Base-by-base conservation (phyloP, 1,140 invertebrate genomes). In the Apis laboriosa region DNA sequence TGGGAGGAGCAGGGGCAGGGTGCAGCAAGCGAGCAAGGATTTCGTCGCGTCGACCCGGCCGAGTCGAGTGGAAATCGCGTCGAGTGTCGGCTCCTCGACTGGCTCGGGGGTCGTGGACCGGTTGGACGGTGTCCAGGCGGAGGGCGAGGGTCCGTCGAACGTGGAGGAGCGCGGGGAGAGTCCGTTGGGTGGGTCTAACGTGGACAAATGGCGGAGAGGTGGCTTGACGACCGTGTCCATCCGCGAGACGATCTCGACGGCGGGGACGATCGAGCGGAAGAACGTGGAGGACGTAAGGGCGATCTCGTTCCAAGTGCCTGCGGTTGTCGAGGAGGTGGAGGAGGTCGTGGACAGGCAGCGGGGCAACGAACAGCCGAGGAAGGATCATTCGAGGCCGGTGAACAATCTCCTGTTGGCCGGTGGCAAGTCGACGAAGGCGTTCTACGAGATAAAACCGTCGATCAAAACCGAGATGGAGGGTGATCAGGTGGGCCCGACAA, bases 381-480 rank as follows among this genome's bases (percentile, higher is more conserved):
- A 89, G 67, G 88, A 89, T 77, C 83, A 86, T 49, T 86, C 89
- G 3, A 91, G 87, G 15, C 43, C 84, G 76, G 67, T 85, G 51
- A 90, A 90, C 75, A 91, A 91, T 73, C 74, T 87, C 1, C 64
- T 85, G 43, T 55, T 80, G 13, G 49, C 86, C 17, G 68, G 84
- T 53, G 85, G 84, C 21, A 91, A 90, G 77, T 86, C 88, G 12
- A 90, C 86, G 19, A 92, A 92, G 67, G 88, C 85, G 21, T 92
- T 91, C 75, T 92, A 92, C 84, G 91, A 92, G 79, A 92, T 92
- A 43, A 91, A 91, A 74, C 91, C 91, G 15, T 91, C 89, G 67
- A 79, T 92, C 70, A 91, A 88, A 49, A 92, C 90, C 9, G 90
- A 89, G 19, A 87, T 87, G 83, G 86, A 88, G 28, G 61, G 77